Evolutionary conservation across 2,888 invertebrate genomes (phyloP).

Genomic region (Archips xylosteana): DNA sequence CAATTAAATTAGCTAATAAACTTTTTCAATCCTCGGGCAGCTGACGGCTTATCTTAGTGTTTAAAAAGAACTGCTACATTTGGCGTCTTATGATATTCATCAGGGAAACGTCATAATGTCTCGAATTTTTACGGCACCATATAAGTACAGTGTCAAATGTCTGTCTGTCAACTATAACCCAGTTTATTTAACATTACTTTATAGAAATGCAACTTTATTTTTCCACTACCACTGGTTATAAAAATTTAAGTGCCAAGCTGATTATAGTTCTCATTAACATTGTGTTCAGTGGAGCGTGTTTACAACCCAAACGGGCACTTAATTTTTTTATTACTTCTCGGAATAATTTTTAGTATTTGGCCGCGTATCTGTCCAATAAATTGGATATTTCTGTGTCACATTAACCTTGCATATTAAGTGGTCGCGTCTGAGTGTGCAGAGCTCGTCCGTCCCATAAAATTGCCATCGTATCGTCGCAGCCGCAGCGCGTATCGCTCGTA

Average conservation of each 20-base stretch:
- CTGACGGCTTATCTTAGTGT: too few relatives aligned
- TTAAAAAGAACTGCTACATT: too few relatives aligned
- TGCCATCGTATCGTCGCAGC: slow-evolving; percentile 19
- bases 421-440: slow-evolving; percentile 1
- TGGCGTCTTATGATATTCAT: too few relatives aligned
- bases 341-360: neutral
- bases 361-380: neutral
- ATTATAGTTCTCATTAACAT: neutral
- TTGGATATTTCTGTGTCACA: neutral
- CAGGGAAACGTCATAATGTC: too few relatives aligned
- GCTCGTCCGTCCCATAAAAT: slow-evolving; percentile 25
- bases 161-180: neutral
- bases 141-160: neutral
- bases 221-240: neutral
- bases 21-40: too few relatives aligned
- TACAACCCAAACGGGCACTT: neutral
- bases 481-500: neutral
- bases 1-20: too few relatives aligned
- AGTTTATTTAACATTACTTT: neutral
- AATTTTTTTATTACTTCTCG: too few relatives aligned
- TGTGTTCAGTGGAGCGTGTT: neutral
- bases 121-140: neutral
- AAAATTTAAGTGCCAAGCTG: neutral
- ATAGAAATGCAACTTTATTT: neutral
- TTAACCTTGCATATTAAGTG: slow-evolving; percentile 13